Evolutionary conservation across 1,140 invertebrate species (phyloP), one percentile per base, ranked within the genome.

Genomic region (Neodiprion lecontei): DNA sequence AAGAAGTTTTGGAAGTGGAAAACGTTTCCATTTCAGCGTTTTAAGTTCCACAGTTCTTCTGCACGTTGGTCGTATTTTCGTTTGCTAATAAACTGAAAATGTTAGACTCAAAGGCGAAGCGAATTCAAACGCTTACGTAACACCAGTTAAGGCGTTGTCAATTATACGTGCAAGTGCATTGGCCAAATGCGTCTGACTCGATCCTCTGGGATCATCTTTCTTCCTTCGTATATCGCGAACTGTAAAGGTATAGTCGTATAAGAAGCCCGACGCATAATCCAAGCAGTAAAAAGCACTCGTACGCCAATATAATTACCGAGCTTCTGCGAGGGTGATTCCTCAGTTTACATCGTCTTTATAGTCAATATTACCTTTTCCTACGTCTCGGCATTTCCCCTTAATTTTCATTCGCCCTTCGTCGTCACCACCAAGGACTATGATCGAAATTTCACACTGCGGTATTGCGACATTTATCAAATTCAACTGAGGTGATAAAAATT

Each of bases 251-350:
- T 17, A 17, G 53, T 61, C 53, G 53, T 61, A 40, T 40, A 61
- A 61, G 74, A 47, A 76, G 66, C 40, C 48, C 67, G 65, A 69
- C 76, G 66, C 76, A 78, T 78, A 76, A 75, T 76, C 72, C 68
- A 68, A 65, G 77, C 73, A 72, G 74, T 78, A 74, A 78, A 78
- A 78, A 76, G 69, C 77, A 78, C 70, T 78, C 72, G 72, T 78
- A 61, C 53, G 53, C 53, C 53, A 61, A 61, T 61, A 69, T 78
- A 78, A 78, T 78, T 78, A 78, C 77, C 69, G 74, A 73, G 67
- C 69, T 70, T 75, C 71, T 71, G 67, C 67, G 40, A 21, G 66
- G 76, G 48, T 75, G 65, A 67, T 73, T 75, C 70, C 73, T 75
- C 72, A 72, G 65, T 74, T 78, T 74, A 78, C 77, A 76, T 78